These are phyloP conservation scores for Dendrocincla fuliginosa DNA, from an alignment of 2,797 vertebrate species.

Conservation along the genomic window DNA sequence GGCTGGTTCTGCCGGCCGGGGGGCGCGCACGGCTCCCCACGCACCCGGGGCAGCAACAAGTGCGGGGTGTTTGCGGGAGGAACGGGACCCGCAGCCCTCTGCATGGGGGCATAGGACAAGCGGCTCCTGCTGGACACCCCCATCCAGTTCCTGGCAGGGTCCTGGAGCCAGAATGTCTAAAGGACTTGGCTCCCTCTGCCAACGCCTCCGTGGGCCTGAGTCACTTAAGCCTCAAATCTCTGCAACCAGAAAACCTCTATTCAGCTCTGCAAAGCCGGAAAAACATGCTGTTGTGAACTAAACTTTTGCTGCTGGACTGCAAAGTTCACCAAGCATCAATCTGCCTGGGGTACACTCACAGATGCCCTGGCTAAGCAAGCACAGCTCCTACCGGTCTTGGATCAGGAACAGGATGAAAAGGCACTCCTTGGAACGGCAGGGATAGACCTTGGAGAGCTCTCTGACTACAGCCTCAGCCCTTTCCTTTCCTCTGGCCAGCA, in stretches of 20 bases:
- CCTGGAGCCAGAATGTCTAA: neutral
- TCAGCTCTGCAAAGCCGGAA: neutral
- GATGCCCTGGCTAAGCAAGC: neutral
- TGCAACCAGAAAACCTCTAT: neutral
- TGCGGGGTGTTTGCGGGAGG: rapidly evolving
- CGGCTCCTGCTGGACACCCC: rapidly evolving
- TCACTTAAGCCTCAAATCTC: neutral
- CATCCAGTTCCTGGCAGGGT: rapidly evolving
- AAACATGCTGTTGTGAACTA: rapidly evolving
- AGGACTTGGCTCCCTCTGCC: neutral
- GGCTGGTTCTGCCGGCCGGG: neutral
- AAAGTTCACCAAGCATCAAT: neutral
- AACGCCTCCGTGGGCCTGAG: neutral
- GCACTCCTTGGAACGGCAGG: neutral
- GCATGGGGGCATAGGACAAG: rapidly evolving
- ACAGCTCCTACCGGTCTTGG: rapidly evolving
- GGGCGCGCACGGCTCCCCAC: rapidly evolving
- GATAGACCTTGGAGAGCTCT: neutral
- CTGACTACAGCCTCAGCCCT: neutral
- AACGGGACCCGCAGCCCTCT: rapidly evolving
- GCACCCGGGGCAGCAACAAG: neutral
- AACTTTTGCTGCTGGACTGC: neutral
- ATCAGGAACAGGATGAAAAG: neutral
- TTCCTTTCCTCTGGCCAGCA: neutral
- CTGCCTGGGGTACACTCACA: too few relatives aligned